A percentile compares a stretch with the other conserved stretches of the same genome.
Conservation (phyloP, 2,888 invertebrate species). For the Anagyrus pseudococci region DNA sequence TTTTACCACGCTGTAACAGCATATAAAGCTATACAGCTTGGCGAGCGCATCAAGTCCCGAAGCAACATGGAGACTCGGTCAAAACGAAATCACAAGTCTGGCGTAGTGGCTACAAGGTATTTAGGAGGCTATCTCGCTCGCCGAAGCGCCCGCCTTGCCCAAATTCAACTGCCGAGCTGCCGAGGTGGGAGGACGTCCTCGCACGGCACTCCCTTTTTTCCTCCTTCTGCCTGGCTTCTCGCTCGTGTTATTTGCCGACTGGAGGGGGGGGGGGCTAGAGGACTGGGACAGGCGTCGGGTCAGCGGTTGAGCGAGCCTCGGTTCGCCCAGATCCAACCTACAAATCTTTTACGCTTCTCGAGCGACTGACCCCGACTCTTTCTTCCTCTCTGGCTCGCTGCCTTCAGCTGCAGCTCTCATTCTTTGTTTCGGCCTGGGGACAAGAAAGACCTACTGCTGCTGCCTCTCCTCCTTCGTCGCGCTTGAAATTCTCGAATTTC, state of each 20-base stretch:
- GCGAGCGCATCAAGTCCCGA: too few relatives aligned
- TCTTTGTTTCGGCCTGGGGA: too few relatives aligned
- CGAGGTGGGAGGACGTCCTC: not conserved
- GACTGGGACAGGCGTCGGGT: not conserved
- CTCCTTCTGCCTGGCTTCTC: not conserved
- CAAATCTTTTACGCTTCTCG: constrained; percentile 11
- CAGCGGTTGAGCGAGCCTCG: not conserved
- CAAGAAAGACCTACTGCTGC: too few relatives aligned
- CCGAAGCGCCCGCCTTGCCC: not conserved
- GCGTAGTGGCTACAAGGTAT: too few relatives aligned
- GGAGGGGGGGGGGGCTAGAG: too few relatives aligned
- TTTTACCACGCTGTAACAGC: too few relatives aligned
- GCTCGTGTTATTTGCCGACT: too few relatives aligned
- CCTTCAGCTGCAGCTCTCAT: too few relatives aligned
- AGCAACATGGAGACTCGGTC: too few relatives aligned
- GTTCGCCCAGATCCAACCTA: constrained; percentile 2
- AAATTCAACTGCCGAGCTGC: not conserved
- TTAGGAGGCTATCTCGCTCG: not conserved
- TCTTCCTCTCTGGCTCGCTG: not conserved
- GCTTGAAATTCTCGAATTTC: constrained; percentile 11
- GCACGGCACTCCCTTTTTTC: not conserved
- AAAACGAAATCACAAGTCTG: too few relatives aligned
- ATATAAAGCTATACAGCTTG: too few relatives aligned
- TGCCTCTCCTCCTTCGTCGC: too few relatives aligned
- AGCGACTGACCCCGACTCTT: not conserved